Percentiles rank a stretch among this genome's conserved stretches.
These are phyloP conservation scores for Adelosebastes latens DNA, from an alignment of 2,797 vertebrate species.

Conservation along the genomic window DNA sequence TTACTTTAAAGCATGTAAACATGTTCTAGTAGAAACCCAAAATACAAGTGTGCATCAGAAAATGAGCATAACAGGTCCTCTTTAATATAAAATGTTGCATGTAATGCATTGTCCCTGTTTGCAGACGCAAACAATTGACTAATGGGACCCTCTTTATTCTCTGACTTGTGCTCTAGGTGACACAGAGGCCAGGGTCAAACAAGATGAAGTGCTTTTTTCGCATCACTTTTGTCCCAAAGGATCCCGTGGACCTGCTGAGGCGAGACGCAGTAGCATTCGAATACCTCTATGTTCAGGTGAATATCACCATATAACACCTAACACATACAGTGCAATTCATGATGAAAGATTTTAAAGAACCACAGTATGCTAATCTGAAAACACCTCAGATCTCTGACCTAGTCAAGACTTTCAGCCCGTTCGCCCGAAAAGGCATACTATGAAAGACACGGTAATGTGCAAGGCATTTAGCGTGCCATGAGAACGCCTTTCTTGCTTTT, in stretches of 20 bases:
- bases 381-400: neutral
- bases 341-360: neutral
- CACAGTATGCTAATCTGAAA: neutral
- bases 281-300: slow-evolving; percentile 99
- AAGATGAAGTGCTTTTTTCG: slow-evolving; percentile 99
- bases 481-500: too few relatives aligned
- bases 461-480: too few relatives aligned
- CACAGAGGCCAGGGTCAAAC: slow-evolving; percentile 94
- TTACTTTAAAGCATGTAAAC: too few relatives aligned
- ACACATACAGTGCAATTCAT: neutral
- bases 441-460: too few relatives aligned
- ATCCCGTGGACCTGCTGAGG: slow-evolving; percentile 95
- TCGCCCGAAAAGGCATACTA: too few relatives aligned
- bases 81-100: neutral
- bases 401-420: neutral
- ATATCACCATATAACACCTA: slow-evolving; percentile 7
- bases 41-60: too few relatives aligned
- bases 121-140: neutral
- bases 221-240: slow-evolving; percentile 98
- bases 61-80: too few relatives aligned
- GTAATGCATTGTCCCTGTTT: neutral
- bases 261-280: slow-evolving; percentile 97
- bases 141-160: slow-evolving; percentile 28
- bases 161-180: slow-evolving; percentile 85
- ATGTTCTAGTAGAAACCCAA: too few relatives aligned